Base-by-base conservation (phyloP, 2,113 vertebrate genomes). In the Paraplagusia blochii region DNA sequence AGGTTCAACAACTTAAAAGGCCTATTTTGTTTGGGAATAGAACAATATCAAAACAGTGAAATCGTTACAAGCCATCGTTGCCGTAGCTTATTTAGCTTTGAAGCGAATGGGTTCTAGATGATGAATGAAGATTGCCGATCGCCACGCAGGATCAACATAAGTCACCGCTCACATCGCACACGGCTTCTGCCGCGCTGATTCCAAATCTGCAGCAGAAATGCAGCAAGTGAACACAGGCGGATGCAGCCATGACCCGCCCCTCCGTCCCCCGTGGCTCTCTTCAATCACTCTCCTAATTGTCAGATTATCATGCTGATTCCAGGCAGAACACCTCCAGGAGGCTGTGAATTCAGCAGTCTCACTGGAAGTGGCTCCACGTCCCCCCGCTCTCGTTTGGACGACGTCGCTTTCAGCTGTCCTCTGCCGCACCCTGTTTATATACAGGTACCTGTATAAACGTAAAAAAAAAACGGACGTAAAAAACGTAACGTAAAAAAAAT, bases 261-360 rank as follows among this genome's bases (percentile, higher is more conserved):
- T 6, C 57, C 60, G n/a, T n/a, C 69, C 67, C 64, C 10, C 45
- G 63, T 57, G 52, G 47, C 47, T 66, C 55, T 56, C 63, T 75
- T 79, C 61, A 82, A 72, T 86, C 76, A 85, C 66, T 45, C 64
- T 14, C 8, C 52, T 89, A 82, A 82, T 84, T 76, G 63, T 76
- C 57, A 82, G 72, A 79, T 87, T 74, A 79, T 77, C 65, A 60
- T 63, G 55, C 70, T 65, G 74, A 79, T 79, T 74, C 65, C 9
- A 68, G 70, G 67, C 80, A 74, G 84, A 80, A 76, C 58, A 77
- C 71, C 70, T 78, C 59, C 58, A 62, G 71, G 52, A 45, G 76
- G 67, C 65, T 50, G 43, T 58, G 62, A 72, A 84, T 76, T 77
- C 71, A 59, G 65, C 54, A 61, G 78, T 76, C 75, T 76, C 72